A percentile compares a stretch with the other conserved stretches of the same genome.
phyloP scores from a whole-genome alignment of 2,888 invertebrate species.

The Athetis lepigone region DNA sequence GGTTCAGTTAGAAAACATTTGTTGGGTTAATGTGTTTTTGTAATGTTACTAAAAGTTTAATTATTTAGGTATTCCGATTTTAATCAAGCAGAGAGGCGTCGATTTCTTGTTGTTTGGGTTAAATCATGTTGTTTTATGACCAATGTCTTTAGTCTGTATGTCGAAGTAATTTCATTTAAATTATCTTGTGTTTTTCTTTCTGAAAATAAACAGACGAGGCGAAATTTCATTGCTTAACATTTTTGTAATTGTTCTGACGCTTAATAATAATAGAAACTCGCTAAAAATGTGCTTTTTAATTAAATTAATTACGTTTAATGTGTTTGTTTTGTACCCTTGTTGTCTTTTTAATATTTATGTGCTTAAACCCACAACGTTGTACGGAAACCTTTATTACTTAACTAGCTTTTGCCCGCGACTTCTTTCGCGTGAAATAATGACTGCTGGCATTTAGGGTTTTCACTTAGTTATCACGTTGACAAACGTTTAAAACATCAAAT shows the following conservation, averaged over 20 bases:
- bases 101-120: background rate
- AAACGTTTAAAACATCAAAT: too few relatives aligned
- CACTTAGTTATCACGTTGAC: too few relatives aligned
- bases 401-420: too few relatives aligned
- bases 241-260: background rate
- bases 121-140: too few relatives aligned
- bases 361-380: background rate
- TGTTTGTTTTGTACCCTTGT: slow-evolving; percentile 1
- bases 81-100: background rate
- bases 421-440: too few relatives aligned
- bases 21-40: slow-evolving; percentile 20
- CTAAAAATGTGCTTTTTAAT: slow-evolving; percentile 4
- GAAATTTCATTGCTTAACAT: background rate
- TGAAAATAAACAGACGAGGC: background rate
- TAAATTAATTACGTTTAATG: background rate
- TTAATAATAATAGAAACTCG: background rate
- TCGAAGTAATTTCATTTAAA: too few relatives aligned
- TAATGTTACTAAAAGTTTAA: slow-evolving; percentile 18
- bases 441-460: too few relatives aligned
- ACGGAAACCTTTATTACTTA: slow-evolving; percentile 24
- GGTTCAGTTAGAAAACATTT: slow-evolving; percentile 18
- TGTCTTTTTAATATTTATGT: slow-evolving; percentile 15
- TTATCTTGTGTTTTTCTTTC: too few relatives aligned
- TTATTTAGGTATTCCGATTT: slow-evolving; percentile 14
- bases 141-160: too few relatives aligned